Base-by-base conservation (phyloP, 92 coral and sea anemone genomes). In the Porites lobata region DNA sequence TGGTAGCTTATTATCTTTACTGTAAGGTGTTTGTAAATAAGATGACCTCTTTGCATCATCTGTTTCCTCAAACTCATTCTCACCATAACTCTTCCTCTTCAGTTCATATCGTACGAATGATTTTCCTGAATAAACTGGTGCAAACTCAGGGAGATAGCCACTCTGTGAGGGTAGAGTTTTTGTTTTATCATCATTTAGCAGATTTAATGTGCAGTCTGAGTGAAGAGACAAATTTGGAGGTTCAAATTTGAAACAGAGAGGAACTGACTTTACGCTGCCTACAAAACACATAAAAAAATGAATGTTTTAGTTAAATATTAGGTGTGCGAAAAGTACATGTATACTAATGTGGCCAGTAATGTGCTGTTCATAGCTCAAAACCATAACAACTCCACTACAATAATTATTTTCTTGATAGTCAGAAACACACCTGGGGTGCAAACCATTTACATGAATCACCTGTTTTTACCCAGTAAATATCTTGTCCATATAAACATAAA, bases 121-220 rank as follows among this genome's bases (percentile, higher is more conserved):
- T 38, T 61, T 72, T 38, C 87, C 72, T 21, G 87, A 83, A 47
- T 83, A 83, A 13, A 43, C 65, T 59, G 87, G 87, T 47, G 51
- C 20, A 73, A 83, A 83, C 72, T 72, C 80, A 15, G 17, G 22
- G 59, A 83, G 58, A 50, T 14, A 18, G 50, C 17, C 57, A 29
- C 19, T 69, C 14, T 12, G 32, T 43, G 50, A 8, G 19, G 54
- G 8, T 8, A 21, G 20, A 20, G 9, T 50, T 72, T 59, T 50
- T 12, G 17, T 12, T 14, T 72, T 14, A 21, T 19, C 7, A 9
- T 57, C 56, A 7, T 22, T 12, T 62, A 64, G 61, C 24, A 38
- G 50, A 4, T 38, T 59, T 71, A 57, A 71, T 57, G 9, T 82
- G 11, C 20, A 38, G 8, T 19, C 57, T 71, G 87, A 71, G 22